Percentiles rank a stretch among this genome's conserved stretches.
phyloP scores from a whole-genome alignment of 2,797 vertebrate species.

The Malacoctenus gilli region DNA sequence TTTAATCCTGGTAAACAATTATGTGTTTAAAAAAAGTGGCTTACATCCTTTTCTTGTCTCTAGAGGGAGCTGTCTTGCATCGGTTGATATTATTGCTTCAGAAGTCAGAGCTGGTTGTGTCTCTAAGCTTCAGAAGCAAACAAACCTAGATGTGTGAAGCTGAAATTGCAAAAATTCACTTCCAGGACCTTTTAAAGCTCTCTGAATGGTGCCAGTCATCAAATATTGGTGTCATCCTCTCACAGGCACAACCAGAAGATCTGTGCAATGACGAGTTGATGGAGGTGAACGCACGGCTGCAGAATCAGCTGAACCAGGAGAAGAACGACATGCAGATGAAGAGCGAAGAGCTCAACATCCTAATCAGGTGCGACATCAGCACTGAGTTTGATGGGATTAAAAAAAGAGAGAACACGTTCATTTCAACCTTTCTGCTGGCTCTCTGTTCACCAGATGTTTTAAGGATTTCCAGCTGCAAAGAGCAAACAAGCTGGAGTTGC shows the following conservation, averaged over 20 bases:
- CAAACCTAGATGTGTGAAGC: no score
- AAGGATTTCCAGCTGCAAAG: constrained; percentile 98
- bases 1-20: no score
- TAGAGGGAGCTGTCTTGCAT: no score
- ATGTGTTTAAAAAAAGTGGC: no score
- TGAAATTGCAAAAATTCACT: no score
- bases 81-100: no score
- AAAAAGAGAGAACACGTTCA: background rate
- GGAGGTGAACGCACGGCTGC: constrained; percentile 89
- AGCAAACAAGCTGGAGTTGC: constrained; percentile 96
- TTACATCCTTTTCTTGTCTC: no score
- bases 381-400: background rate
- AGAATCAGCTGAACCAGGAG: constrained; percentile 95
- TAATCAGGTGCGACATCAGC: constrained; percentile 88
- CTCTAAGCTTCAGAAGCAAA: no score
- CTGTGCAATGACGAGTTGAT: constrained; percentile 85
- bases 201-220: background rate
- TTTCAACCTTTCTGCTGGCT: no score
- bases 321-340: constrained; percentile 95
- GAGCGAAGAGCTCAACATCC: constrained; percentile 98
- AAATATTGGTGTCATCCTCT: background rate
- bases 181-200: no score
- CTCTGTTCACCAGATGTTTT: constrained; percentile 88
- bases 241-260: constrained; percentile 90
- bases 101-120: no score